Conservation (phyloP, 1,140 invertebrate species). For the Cyclargus thomasi region DNA sequence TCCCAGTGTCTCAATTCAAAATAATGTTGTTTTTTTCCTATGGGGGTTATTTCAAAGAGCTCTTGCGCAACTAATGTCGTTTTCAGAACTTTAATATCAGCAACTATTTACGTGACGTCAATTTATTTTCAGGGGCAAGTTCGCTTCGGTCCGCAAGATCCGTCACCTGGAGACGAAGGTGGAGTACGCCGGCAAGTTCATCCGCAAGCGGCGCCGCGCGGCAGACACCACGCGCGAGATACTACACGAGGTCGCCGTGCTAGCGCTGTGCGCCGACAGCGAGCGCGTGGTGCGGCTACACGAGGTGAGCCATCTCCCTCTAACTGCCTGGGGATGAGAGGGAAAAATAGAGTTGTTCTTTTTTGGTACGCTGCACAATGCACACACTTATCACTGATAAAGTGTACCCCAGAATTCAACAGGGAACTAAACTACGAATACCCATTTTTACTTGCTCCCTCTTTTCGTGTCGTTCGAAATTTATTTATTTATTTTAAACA, state of each 20-base stretch:
- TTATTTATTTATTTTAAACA: too few relatives aligned
- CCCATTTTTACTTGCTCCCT: too few relatives aligned
- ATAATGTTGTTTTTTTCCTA: too few relatives aligned
- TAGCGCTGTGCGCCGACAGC: constrained; percentile 86
- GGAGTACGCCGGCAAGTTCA: constrained; percentile 96
- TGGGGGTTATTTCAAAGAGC: too few relatives aligned
- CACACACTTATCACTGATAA: background rate
- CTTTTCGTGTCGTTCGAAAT: too few relatives aligned
- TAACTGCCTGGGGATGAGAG: background rate
- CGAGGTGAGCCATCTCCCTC: constrained; percentile 77
- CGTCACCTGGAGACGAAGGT: constrained; percentile 87
- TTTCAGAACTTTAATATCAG: background rate
- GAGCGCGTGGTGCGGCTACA: constrained; percentile 89
- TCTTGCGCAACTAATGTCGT: too few relatives aligned
- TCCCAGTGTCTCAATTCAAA: too few relatives aligned
- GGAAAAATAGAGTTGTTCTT: too few relatives aligned
- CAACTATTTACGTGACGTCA: constrained; percentile 28
- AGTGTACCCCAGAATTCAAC: too few relatives aligned
- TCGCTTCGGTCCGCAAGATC: constrained; percentile 93
- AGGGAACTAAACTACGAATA: too few relatives aligned
- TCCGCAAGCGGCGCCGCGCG: constrained; percentile 89
- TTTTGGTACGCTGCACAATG: too few relatives aligned
- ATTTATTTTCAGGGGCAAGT: constrained; percentile 89
- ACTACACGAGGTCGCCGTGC: constrained; percentile 92
- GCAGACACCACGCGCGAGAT: constrained; percentile 89